Evolutionary conservation across 2,888 invertebrate genomes (phyloP), one percentile per base, ranked within the genome.

Genomic region (Octonoba sinensis): DNA sequence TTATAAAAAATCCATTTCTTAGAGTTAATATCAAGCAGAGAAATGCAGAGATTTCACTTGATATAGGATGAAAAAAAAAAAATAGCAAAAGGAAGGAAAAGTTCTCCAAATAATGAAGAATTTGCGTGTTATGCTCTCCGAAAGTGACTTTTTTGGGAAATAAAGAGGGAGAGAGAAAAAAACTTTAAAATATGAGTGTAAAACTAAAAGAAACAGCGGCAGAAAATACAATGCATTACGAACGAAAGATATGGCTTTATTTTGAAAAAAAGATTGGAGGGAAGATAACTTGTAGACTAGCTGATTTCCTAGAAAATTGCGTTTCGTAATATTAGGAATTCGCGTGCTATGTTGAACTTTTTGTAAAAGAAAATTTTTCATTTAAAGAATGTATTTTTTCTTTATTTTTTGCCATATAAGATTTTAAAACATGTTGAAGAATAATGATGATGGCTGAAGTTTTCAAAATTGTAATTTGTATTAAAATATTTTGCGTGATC

Each of bases 211-310:
- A 54, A 54, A 54, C 54, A 54, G 15, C 54, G 11, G 20, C 8
- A 54, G n/a, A 54, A 54, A 54, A 54, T 16, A 15, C 16, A 36
- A 36, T 36, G 36, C 36, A 36, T 36, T 36, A 36, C 11, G 11
- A 36, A 8, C 36, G 36, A 36, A 36, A 36, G 8, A 20, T 20
- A 66, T 74, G 57, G 22, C 57, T 74, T 57, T 57, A 66, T 69
- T 56, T 56, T 62, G 54, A 18, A 62, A 56, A 22, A 73, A 65
- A 44, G 47, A 11, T 57, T 27, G 18, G 27, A 51, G 0, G 49
- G 56, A n/a, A 46, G 47, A 70, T 77, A 69, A 77, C 70, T 70
- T 77, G 76, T 70, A 70, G 70, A 77, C 70, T 62, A 51, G 18
- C 46, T 22, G 20, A 16, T 27, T 66, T 66, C 18, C 51, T 46